These are phyloP conservation scores for Rhingia campestris DNA, from an alignment of 2,888 invertebrate species.

Conservation along the genomic window DNA sequence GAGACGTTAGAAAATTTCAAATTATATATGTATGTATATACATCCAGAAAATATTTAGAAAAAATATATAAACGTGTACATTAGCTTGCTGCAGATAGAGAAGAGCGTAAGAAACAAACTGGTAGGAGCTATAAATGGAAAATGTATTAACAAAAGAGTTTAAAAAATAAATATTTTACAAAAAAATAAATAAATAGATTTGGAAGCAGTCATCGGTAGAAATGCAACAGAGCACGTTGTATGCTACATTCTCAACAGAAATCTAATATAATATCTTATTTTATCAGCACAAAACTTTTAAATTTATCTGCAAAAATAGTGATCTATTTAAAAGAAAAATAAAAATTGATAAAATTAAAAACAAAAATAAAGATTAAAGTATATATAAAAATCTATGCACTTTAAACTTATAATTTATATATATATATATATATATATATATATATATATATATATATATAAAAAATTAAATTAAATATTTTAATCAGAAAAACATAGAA, in stretches of 20 bases:
- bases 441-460: no score
- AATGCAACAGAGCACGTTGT: slow-evolving; percentile 1
- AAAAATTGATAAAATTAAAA: no score
- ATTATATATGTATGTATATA: slow-evolving; percentile 2
- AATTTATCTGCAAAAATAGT: no score
- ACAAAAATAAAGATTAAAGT: no score
- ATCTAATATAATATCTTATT: background rate
- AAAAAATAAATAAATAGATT: background rate
- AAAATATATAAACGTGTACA: slow-evolving; percentile 20
- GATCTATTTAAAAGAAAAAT: no score
- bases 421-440: no score
- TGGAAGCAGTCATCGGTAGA: slow-evolving; percentile 19
- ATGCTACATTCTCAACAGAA: background rate
- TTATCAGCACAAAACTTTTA: no score
- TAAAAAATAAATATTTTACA: slow-evolving; percentile 7
- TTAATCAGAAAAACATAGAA: no score
- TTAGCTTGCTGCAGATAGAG: slow-evolving; percentile 38
- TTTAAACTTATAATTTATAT: no score
- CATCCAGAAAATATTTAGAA: background rate
- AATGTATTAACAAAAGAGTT: background rate
- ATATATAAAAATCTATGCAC: no score
- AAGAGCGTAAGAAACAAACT: slow-evolving; percentile 20
- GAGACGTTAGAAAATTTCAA: slow-evolving; percentile 28
- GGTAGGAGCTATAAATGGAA: slow-evolving; percentile 24
- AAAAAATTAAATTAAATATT: no score